These are phyloP conservation scores for Microtus richardsoni DNA, from an alignment of 2,113 vertebrate species.

Conservation along the genomic window DNA sequence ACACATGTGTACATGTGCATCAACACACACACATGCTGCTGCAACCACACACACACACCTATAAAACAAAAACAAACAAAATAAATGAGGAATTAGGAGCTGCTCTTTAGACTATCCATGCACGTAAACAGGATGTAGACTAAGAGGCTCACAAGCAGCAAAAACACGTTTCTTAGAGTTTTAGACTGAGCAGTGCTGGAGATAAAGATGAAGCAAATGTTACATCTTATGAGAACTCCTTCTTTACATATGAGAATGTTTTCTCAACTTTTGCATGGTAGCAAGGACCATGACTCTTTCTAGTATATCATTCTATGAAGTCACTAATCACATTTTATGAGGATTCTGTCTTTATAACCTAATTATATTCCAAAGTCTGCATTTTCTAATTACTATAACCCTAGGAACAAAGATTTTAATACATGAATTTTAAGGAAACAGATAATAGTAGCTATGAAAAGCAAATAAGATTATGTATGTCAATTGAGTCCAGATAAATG, in stretches of 20 bases:
- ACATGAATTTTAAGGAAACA: background rate
- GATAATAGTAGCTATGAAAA: background rate
- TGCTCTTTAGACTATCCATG: background rate
- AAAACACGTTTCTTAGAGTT: background rate
- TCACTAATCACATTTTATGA: background rate
- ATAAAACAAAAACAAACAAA: background rate
- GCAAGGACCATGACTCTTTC: too few species aligned
- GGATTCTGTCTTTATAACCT: background rate
- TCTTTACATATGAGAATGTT: background rate
- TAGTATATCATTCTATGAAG: background rate
- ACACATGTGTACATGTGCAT: background rate
- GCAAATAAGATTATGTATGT: background rate
- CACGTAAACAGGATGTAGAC: background rate
- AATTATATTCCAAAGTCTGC: background rate
- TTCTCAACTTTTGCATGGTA: background rate
- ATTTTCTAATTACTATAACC: background rate
- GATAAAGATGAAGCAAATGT: background rate
- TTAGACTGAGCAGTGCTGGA: background rate
- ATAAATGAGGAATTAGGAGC: background rate
- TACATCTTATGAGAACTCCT: background rate
- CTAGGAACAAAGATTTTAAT: background rate
- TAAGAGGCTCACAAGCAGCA: background rate
- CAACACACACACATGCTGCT: background rate
- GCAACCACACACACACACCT: background rate
- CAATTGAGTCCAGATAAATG: background rate